Evolutionary conservation across 2,113 vertebrate species (phyloP).

Genomic region (Microcebus griseorufus): DNA sequence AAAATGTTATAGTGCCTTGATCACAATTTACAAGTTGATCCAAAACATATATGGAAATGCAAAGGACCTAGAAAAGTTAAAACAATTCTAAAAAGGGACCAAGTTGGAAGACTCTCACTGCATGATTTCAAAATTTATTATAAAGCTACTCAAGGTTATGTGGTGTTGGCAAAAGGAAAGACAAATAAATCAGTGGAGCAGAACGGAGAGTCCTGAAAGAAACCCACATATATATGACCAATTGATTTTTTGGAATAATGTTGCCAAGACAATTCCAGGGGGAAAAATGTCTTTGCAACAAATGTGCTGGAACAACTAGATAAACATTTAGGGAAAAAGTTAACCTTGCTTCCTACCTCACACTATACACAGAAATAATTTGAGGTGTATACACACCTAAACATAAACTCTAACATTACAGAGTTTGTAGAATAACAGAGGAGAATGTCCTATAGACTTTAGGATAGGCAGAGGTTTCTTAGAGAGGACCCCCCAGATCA

Average conservation of each 20-base stretch:
- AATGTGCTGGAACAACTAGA: not conserved
- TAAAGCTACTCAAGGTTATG: not conserved
- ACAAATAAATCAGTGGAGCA: not conserved
- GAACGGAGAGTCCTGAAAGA: not conserved
- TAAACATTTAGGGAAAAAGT: not conserved
- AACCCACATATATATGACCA: not conserved
- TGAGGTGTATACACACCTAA: not conserved
- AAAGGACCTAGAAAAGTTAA: not conserved
- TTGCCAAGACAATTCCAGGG: not conserved
- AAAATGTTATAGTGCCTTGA: not conserved
- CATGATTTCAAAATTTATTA: not conserved
- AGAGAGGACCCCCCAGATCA: not conserved
- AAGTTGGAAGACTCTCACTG: not conserved
- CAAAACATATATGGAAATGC: not conserved
- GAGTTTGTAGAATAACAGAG: not conserved
- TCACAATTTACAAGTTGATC: not conserved
- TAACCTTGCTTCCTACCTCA: constrained; percentile 5
- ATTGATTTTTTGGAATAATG: not conserved
- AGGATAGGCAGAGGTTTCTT: not conserved
- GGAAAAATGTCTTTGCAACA: constrained; percentile 23
- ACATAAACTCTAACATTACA: not conserved
- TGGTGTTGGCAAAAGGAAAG: not conserved
- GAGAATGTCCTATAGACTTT: not conserved
- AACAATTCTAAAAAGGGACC: not conserved
- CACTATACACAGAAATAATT: not conserved